Percentiles rank a stretch among this genome's conserved stretches.
Conservation (phyloP, 2,888 invertebrate genomes). For the Heteromyza rotundicornis region DNA sequence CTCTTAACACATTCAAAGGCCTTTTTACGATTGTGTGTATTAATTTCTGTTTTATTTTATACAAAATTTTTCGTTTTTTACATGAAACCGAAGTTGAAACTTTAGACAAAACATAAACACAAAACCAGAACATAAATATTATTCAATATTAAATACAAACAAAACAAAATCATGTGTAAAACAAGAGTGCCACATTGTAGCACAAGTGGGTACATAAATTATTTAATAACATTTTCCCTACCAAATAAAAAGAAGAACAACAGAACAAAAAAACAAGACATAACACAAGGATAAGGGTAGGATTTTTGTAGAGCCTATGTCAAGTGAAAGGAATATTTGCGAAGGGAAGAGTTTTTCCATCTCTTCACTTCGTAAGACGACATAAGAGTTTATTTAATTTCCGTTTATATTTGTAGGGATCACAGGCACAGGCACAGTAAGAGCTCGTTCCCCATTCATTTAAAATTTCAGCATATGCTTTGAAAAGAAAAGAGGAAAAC, state of each 20-base stretch:
- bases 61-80: too few species aligned
- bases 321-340: neutral
- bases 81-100: too few species aligned
- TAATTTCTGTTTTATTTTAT: too few species aligned
- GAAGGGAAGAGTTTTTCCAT: neutral
- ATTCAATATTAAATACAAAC: neutral
- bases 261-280: too few species aligned
- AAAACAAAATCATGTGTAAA: slow-evolving; percentile 17
- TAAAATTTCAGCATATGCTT: too few species aligned
- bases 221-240: slow-evolving; percentile 36
- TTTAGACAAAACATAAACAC: neutral
- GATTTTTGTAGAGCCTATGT: neutral
- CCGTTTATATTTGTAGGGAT: neutral
- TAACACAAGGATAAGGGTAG: neutral
- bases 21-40: too few species aligned
- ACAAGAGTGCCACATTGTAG: slow-evolving; percentile 1
- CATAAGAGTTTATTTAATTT: neutral
- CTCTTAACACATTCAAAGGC: too few species aligned
- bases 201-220: slow-evolving; percentile 28
- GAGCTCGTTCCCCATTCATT: neutral
- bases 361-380: too few species aligned
- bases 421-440: neutral
- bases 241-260: too few species aligned
- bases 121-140: neutral
- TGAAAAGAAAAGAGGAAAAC: neutral